phyloP scores from a whole-genome alignment of 2,113 vertebrate genomes.

The Tichodroma muraria region DNA sequence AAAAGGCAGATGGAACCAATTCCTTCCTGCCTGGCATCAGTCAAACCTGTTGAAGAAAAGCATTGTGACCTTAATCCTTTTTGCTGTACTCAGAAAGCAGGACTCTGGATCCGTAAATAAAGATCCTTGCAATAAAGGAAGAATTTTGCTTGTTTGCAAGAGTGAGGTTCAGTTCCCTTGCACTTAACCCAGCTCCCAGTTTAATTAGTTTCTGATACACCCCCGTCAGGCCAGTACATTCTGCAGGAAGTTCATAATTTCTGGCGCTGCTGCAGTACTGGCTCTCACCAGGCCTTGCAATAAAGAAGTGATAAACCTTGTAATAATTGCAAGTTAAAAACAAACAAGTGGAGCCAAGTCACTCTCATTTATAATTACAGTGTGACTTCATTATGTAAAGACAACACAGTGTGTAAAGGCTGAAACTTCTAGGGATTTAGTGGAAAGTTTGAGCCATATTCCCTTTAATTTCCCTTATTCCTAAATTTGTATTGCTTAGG shows the following conservation, averaged over 20 bases:
- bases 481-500: neutral
- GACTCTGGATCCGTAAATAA: neutral
- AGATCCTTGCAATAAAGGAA: neutral
- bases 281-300: constrained; percentile 13
- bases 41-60: neutral
- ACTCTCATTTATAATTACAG: constrained; percentile 49
- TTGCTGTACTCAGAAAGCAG: neutral
- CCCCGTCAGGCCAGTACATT: constrained; percentile 32
- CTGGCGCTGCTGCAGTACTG: constrained; percentile 19
- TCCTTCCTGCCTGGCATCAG: neutral
- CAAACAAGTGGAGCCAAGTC: constrained; percentile 32
- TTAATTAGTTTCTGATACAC: constrained; percentile 47
- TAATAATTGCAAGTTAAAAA: constrained; percentile 46
- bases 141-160: neutral
- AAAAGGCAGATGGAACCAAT: neutral
- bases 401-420: neutral
- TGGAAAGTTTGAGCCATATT: neutral
- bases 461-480: neutral
- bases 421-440: constrained; percentile 27
- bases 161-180: constrained; percentile 4
- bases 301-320: constrained; percentile 48
- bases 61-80: neutral
- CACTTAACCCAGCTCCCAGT: constrained; percentile 36
- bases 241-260: constrained; percentile 46
- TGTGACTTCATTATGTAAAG: constrained; percentile 51